phyloP scores from a whole-genome alignment of 2,113 vertebrate species.

The Corythaixoides concolor region DNA sequence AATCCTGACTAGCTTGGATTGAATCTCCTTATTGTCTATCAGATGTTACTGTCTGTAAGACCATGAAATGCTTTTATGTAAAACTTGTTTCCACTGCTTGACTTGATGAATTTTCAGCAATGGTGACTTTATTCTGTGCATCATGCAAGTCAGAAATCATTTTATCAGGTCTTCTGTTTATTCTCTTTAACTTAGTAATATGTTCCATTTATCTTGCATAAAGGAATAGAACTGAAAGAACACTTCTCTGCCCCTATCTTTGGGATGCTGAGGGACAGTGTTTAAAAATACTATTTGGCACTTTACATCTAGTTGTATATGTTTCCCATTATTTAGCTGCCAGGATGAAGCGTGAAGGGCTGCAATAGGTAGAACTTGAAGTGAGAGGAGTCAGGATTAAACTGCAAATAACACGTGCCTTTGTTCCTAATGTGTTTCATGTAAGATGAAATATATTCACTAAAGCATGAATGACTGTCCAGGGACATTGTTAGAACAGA shows the following conservation, averaged over 20 bases:
- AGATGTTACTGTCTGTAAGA: not conserved
- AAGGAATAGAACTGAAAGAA: not conserved
- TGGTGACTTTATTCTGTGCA: not conserved
- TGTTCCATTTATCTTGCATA: not conserved
- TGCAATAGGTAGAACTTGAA: not conserved
- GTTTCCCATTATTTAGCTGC: not conserved
- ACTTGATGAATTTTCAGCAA: not conserved
- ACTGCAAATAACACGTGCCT: not conserved
- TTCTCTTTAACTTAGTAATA: not conserved
- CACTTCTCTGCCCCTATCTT: not conserved
- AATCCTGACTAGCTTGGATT: not conserved
- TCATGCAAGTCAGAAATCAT: not conserved
- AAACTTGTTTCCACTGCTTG: not conserved
- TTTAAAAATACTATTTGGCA: not conserved
- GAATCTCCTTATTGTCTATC: not conserved
- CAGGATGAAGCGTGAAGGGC: not conserved
- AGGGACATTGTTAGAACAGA: not conserved
- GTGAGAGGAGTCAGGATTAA: not conserved
- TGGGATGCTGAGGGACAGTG: fast-evolving
- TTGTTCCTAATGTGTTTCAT: not conserved
- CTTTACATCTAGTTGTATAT: not conserved
- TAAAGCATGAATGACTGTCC: not conserved
- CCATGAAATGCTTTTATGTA: not conserved
- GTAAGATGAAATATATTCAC: not conserved
- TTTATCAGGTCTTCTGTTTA: not conserved